A percentile compares a stretch with the other conserved stretches of the same genome.
Conservation (phyloP, 2,888 invertebrate genomes). For the Chrysolina haemoptera region DNA sequence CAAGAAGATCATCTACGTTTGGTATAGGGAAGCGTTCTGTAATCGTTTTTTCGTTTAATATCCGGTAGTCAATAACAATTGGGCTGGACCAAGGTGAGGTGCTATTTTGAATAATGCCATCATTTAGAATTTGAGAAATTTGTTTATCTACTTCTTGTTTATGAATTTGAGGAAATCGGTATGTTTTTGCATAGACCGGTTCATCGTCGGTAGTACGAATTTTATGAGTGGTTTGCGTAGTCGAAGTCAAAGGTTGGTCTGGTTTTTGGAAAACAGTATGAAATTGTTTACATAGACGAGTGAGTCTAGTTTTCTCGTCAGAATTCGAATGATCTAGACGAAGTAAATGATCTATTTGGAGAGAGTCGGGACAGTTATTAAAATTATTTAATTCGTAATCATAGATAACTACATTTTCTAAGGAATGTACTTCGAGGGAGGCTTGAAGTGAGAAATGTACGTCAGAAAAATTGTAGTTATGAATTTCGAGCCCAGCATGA, state of each 20-base stretch:
- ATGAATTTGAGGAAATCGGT: background rate
- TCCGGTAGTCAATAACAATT: background rate
- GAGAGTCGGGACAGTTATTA: background rate
- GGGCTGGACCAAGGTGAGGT: background rate
- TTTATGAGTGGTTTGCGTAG: too few relatives aligned
- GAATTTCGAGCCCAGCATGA: too few relatives aligned
- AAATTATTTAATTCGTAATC: too few relatives aligned
- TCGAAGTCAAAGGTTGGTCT: background rate
- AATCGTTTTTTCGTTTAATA: too few relatives aligned
- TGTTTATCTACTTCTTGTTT: background rate
- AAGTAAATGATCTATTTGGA: background rate
- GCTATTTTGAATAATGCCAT: background rate
- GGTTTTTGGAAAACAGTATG: background rate
- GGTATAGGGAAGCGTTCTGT: too few relatives aligned
- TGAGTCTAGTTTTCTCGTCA: background rate
- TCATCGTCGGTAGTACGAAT: background rate
- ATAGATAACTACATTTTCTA: background rate
- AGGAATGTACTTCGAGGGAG: background rate
- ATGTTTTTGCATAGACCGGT: background rate
- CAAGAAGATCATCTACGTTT: too few relatives aligned
- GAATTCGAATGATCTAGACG: background rate
- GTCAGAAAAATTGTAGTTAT: too few relatives aligned
- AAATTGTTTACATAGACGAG: background rate
- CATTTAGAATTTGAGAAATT: background rate
- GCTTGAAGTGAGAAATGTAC: too few relatives aligned